A percentile compares a stretch with the other conserved stretches of the same genome.
These are phyloP conservation scores for Piaya cayana DNA, from an alignment of 2,113 vertebrate genomes.

Conservation along the genomic window DNA sequence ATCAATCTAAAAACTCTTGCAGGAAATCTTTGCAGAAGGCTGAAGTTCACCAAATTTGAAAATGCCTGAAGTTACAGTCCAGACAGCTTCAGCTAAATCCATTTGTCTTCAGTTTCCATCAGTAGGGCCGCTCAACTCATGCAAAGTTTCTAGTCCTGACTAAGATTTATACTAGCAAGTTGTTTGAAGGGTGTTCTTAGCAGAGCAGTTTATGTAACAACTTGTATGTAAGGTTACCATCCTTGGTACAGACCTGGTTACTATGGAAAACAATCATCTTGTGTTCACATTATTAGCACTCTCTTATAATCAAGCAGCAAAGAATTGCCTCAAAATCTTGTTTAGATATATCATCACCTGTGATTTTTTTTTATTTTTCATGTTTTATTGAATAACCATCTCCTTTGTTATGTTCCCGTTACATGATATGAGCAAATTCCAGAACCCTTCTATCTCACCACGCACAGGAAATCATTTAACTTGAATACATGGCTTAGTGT, in stretches of 20 bases:
- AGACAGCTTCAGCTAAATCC: background rate
- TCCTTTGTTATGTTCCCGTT: background rate
- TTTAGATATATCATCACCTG: background rate
- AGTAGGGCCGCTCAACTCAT: background rate
- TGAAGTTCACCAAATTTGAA: background rate
- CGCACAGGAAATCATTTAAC: background rate
- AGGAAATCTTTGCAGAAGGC: background rate
- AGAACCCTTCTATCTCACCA: background rate
- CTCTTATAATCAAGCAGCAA: background rate
- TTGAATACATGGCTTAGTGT: no score
- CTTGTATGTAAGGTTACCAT: background rate
- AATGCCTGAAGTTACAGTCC: background rate
- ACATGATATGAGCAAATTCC: background rate
- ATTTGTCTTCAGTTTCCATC: background rate
- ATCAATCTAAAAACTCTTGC: background rate
- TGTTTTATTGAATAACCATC: background rate
- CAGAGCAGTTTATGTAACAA: background rate
- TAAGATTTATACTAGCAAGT: background rate
- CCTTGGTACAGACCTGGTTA: background rate
- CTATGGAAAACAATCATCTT: background rate
- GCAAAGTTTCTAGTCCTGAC: background rate
- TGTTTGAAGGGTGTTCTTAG: slow-evolving; percentile 12
- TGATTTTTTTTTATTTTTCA: background rate
- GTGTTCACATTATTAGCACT: background rate
- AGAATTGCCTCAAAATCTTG: background rate